A percentile compares a stretch with the other conserved stretches of the same genome.
phyloP scores from a whole-genome alignment of 1,140 invertebrate genomes.

The Sycobia sp. region DNA sequence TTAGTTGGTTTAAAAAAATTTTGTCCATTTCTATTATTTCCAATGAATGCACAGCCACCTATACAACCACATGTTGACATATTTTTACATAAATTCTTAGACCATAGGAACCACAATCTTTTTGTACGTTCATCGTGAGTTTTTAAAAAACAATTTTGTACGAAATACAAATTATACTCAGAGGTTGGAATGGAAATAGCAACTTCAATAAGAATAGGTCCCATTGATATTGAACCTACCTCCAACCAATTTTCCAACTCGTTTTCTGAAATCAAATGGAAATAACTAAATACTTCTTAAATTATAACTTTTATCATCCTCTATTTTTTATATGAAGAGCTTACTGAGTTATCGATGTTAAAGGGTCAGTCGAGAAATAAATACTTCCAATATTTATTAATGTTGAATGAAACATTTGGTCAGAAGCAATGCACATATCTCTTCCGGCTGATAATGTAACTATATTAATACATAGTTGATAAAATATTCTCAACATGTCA shows the following conservation, averaged over 20 bases:
- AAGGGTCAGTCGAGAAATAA: no score
- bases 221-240: slow-evolving; percentile 86
- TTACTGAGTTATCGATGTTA: no score
- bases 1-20: slow-evolving; percentile 86
- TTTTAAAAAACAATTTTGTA: slow-evolving; percentile 81
- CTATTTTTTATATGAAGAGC: not conserved
- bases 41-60: slow-evolving; percentile 94
- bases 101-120: slow-evolving; percentile 94
- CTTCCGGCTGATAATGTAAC: no score
- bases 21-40: slow-evolving; percentile 82
- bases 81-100: slow-evolving; percentile 66
- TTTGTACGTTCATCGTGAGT: slow-evolving; percentile 87
- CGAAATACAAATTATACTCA: slow-evolving; percentile 74
- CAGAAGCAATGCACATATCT: no score
- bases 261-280: slow-evolving; percentile 46
- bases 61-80: slow-evolving; percentile 90
- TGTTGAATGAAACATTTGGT: no score
- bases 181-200: slow-evolving; percentile 79
- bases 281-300: slow-evolving; percentile 17
- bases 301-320: not conserved
- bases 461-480: no score
- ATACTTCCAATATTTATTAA: no score
- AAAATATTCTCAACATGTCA: no score
- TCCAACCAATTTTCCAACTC: slow-evolving; percentile 86
- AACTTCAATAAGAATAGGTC: slow-evolving; percentile 91